Evolutionary conservation across 2,113 vertebrate species (phyloP).

Genomic region (Accipiter cooperii): DNA sequence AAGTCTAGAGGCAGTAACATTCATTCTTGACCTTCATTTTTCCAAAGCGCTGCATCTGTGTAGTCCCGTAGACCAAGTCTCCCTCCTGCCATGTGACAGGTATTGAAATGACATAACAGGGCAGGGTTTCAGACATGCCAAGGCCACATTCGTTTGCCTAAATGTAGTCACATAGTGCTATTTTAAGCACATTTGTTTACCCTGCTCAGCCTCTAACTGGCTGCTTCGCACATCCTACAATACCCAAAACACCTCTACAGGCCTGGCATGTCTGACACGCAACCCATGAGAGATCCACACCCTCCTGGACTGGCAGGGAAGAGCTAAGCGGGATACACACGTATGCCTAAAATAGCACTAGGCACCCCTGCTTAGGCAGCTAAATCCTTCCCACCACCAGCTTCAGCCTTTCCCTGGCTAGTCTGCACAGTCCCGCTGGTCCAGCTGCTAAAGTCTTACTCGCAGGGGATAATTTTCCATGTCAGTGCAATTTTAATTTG

Average conservation of each 20-base stretch:
- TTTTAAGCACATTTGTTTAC: neutral
- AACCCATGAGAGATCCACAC: neutral
- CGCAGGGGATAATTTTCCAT: neutral
- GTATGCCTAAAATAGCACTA: neutral
- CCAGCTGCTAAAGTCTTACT: neutral
- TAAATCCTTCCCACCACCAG: neutral
- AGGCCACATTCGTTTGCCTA: neutral
- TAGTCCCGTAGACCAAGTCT: neutral
- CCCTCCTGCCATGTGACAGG: neutral
- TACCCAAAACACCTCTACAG: neutral
- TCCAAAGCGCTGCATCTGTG: neutral
- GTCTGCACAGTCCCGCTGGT: neutral
- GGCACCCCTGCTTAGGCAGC: neutral
- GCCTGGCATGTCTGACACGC: neutral
- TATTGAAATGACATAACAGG: neutral
- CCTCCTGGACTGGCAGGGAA: neutral
- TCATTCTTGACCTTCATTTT: neutral
- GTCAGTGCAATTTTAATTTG: slow-evolving; percentile 1
- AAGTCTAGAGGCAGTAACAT: neutral
- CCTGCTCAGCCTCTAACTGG: neutral
- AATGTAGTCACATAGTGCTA: neutral
- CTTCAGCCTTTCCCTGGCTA: neutral
- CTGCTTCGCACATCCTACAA: neutral
- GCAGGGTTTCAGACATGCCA: neutral
- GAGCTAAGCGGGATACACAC: neutral